phyloP scores from a whole-genome alignment of 2,113 vertebrate genomes.

The Phalacrocorax brasilianus region DNA sequence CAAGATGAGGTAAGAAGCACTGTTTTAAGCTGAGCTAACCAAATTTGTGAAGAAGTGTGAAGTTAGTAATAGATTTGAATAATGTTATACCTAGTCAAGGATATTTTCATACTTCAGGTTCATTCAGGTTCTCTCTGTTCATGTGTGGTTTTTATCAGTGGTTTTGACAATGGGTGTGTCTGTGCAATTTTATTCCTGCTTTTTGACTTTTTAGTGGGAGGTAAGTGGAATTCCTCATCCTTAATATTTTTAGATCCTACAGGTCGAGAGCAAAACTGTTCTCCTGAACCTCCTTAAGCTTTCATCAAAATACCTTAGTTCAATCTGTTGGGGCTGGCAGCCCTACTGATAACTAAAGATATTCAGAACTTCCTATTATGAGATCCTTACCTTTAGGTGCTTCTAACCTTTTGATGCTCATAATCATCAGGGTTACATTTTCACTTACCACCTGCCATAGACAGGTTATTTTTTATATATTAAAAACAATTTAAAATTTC shows the following conservation, averaged over 20 bases:
- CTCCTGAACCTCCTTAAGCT: neutral
- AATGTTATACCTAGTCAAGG: neutral
- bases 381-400: neutral
- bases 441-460: neutral
- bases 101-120: constrained; percentile 14
- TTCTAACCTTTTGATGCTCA: neutral
- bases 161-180: neutral
- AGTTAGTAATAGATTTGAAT: constrained; percentile 18
- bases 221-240: neutral
- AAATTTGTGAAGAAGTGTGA: constrained; percentile 24
- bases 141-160: neutral
- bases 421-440: neutral
- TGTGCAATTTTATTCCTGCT: neutral
- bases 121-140: constrained; percentile 15
- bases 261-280: neutral
- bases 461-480: neutral
- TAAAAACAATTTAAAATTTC: neutral
- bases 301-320: neutral
- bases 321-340: neutral
- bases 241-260: constrained; percentile 26
- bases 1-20: constrained; percentile 29
- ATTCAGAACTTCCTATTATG: neutral
- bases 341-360: neutral
- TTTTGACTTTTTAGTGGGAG: neutral
- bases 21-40: constrained; percentile 14